Evolutionary conservation across 2,113 vertebrate species (phyloP).

Genomic region (Heterotilapia buettikoferi): DNA sequence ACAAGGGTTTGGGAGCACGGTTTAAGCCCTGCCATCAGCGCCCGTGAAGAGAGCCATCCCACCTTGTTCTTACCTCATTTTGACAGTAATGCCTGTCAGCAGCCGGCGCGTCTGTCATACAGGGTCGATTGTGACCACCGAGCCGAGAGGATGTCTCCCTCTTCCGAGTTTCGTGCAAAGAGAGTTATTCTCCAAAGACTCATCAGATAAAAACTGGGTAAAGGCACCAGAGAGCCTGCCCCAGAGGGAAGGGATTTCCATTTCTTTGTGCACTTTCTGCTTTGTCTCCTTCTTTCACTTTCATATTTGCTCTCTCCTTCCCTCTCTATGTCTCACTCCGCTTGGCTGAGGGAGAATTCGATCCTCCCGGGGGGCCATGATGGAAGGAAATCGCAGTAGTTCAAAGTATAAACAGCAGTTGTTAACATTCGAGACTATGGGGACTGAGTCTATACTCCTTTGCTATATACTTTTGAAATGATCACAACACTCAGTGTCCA

Average conservation of each 20-base stretch:
- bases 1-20: not conserved
- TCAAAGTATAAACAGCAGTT: constrained; percentile 23
- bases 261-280: constrained; percentile 18
- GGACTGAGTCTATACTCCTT: not conserved
- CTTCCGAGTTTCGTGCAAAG: not conserved
- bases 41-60: not conserved
- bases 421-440: constrained; percentile 10
- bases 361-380: constrained; percentile 12
- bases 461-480: not conserved
- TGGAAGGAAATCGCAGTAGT: constrained; percentile 23
- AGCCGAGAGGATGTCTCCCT: constrained; percentile 3
- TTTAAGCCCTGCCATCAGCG: constrained; percentile 7
- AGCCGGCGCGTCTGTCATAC: not conserved
- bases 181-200: constrained; percentile 37
- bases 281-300: not conserved
- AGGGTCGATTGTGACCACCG: not conserved
- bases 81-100: constrained; percentile 16
- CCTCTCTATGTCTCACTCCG: not conserved
- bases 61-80: constrained; percentile 21
- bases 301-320: not conserved
- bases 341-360: constrained; percentile 9
- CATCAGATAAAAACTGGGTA: constrained; percentile 43
- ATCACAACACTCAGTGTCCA: not conserved
- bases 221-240: constrained; percentile 27
- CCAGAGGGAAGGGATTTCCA: constrained; percentile 26